These are phyloP conservation scores for Plebejus argus DNA, from an alignment of 2,888 invertebrate species.

Conservation along the genomic window DNA sequence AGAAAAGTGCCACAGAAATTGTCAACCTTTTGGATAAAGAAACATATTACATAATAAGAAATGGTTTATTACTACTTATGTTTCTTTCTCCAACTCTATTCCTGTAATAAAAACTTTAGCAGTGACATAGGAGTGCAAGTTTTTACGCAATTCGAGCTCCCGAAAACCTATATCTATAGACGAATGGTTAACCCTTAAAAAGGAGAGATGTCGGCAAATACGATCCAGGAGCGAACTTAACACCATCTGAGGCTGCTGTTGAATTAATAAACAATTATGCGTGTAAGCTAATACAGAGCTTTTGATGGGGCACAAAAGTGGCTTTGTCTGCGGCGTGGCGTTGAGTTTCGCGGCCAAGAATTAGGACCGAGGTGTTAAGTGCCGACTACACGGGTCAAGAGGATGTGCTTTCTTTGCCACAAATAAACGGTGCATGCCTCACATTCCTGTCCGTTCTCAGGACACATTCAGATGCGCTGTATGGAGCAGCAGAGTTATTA, in stretches of 20 bases:
- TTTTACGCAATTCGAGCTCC: neutral
- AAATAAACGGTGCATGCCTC: slow-evolving; percentile 12
- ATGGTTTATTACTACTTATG: neutral
- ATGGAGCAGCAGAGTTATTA: neutral
- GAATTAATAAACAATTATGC: slow-evolving; percentile 36
- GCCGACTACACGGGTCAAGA: slow-evolving; percentile 40
- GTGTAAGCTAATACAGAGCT: slow-evolving; percentile 40
- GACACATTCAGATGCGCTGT: neutral
- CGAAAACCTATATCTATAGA: neutral
- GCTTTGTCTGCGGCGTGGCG: slow-evolving; percentile 35
- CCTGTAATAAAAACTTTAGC: neutral
- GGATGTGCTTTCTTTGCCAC: slow-evolving; percentile 26
- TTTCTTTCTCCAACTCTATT: neutral
- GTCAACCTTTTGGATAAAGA: neutral
- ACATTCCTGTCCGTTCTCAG: slow-evolving; percentile 6
- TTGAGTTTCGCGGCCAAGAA: slow-evolving; percentile 36
- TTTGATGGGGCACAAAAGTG: slow-evolving; percentile 33
- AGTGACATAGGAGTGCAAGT: neutral
- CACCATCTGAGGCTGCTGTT: slow-evolving; percentile 20
- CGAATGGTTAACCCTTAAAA: neutral
- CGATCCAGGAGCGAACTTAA: slow-evolving; percentile 14
- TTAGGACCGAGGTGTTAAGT: slow-evolving; percentile 45
- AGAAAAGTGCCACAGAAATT: neutral
- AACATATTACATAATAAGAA: neutral
- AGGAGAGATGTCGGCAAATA: slow-evolving; percentile 3